These are phyloP conservation scores for Peromyscus attwateri DNA, from an alignment of 2,797 vertebrate species.

Conservation along the genomic window DNA sequence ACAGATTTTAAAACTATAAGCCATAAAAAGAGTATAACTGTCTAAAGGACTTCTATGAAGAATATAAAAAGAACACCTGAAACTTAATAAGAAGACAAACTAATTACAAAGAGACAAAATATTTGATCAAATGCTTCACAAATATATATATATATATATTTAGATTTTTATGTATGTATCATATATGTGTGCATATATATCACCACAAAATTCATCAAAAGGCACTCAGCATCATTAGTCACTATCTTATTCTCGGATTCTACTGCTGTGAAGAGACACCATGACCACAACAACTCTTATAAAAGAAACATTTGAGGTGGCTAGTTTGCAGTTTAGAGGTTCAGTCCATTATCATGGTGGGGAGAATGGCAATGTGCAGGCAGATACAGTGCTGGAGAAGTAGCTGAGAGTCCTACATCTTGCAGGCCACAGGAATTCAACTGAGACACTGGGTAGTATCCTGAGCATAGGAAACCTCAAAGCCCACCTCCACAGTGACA, in stretches of 20 bases:
- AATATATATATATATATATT: neutral
- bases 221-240: neutral
- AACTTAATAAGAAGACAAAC: slow-evolving; percentile 9
- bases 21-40: neutral
- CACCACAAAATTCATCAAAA: neutral
- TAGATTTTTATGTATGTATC: neutral
- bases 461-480: neutral
- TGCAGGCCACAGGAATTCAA: neutral
- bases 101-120: slow-evolving; percentile 30
- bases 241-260: neutral
- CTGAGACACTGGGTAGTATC: neutral
- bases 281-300: neutral
- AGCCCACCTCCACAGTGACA: neutral
- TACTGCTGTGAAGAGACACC: neutral
- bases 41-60: neutral
- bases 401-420: neutral
- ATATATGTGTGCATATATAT: neutral
- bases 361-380: neutral
- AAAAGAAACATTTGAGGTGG: neutral
- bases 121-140: slow-evolving; percentile 32
- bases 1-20: slow-evolving; percentile 18
- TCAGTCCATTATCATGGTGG: neutral
- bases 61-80: slow-evolving; percentile 14
- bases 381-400: neutral
- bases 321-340: neutral